Percentiles rank a stretch among this genome's conserved stretches.
Evolutionary conservation across 1,140 invertebrate genomes (phyloP).

Genomic region (Probaryconus sp.): DNA sequence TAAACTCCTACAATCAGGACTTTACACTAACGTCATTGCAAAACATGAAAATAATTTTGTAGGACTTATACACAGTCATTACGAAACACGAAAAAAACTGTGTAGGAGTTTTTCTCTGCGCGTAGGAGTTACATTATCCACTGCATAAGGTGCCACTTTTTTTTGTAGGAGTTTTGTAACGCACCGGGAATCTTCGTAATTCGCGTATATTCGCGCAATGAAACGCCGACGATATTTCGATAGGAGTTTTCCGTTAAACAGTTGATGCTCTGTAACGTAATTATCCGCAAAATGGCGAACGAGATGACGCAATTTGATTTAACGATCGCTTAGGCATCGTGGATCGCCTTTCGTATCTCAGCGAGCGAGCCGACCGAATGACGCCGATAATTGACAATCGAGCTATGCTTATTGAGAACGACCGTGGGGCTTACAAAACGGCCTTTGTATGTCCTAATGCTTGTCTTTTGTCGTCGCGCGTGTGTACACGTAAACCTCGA

Average conservation of each 20-base stretch:
- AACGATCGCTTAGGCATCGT: slow-evolving; percentile 31
- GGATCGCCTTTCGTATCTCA: slow-evolving; percentile 28
- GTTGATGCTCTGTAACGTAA: slow-evolving; percentile 20
- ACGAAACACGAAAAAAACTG: no score
- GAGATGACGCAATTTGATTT: slow-evolving; percentile 39
- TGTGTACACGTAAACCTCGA: no score
- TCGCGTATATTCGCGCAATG: no score
- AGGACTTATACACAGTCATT: no score
- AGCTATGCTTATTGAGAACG: slow-evolving; percentile 45
- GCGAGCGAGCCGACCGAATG: slow-evolving; percentile 28
- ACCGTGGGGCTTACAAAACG: slow-evolving; percentile 34
- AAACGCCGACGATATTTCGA: slow-evolving; percentile 13
- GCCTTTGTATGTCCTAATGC: slow-evolving; percentile 51
- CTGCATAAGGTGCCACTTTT: no score
- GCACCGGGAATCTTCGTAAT: no score
- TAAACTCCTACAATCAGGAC: no score
- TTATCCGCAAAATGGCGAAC: slow-evolving; percentile 24
- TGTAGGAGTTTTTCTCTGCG: no score
- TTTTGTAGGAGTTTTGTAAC: no score
- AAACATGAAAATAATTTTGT: no score
- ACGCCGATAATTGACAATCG: slow-evolving; percentile 56
- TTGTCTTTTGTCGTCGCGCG: slow-evolving; percentile 41
- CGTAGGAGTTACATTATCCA: no score
- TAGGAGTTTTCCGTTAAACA: slow-evolving; percentile 7
- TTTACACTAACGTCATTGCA: no score